These are phyloP conservation scores for Actenoides lindsayi DNA, from an alignment of 2,113 vertebrate species.

Conservation along the genomic window DNA sequence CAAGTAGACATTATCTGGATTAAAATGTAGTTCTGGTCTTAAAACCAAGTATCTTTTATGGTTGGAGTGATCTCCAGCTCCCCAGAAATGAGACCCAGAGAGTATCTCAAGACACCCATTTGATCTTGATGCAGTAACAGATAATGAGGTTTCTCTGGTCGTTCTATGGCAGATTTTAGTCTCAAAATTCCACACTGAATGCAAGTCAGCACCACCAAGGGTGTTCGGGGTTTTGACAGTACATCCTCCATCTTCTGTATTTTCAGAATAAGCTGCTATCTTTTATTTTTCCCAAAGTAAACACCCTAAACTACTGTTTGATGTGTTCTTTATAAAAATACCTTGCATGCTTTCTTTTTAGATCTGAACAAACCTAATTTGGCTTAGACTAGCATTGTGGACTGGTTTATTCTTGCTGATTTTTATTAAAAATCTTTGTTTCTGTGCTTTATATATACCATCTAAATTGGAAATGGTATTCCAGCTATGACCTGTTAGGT, in stretches of 20 bases:
- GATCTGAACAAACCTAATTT: neutral
- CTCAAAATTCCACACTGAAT: neutral
- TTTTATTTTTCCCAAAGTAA: neutral
- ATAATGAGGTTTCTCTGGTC: neutral
- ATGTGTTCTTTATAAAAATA: neutral
- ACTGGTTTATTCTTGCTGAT: neutral
- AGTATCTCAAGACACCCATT: neutral
- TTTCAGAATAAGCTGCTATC: neutral
- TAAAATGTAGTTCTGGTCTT: neutral
- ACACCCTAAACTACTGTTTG: neutral
- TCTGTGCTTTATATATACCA: neutral
- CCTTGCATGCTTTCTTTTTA: neutral
- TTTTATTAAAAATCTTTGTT: neutral
- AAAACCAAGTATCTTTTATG: neutral
- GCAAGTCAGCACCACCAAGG: neutral
- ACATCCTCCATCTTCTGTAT: neutral
- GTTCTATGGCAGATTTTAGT: neutral
- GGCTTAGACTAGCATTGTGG: neutral
- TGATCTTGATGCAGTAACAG: neutral
- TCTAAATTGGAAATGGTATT: neutral
- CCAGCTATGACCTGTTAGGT: neutral
- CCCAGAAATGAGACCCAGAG: neutral
- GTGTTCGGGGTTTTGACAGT: neutral
- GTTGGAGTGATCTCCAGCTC: neutral
- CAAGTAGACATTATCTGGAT: neutral